A percentile compares a stretch with the other conserved stretches of the same genome.
phyloP scores from a whole-genome alignment of 2,113 vertebrate genomes.

The Cryptotis parvus region DNA sequence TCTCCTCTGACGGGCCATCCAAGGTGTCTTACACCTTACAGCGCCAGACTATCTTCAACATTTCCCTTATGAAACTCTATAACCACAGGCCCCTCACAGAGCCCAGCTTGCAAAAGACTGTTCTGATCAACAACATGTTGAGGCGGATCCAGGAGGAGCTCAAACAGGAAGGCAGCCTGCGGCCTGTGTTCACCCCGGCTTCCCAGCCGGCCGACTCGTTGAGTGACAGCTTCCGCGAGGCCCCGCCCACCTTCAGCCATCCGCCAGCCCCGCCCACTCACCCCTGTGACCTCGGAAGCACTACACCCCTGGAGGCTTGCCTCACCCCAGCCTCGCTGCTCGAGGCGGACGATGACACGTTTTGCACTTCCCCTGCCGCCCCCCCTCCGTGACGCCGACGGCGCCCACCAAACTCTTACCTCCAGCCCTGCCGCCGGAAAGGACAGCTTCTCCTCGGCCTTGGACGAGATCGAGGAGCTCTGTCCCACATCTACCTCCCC shows the following conservation, averaged over 20 bases:
- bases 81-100: slow-evolving; percentile 95
- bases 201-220: slow-evolving; percentile 91
- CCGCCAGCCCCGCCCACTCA: slow-evolving; percentile 82
- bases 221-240: slow-evolving; percentile 93
- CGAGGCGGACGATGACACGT: slow-evolving; percentile 94
- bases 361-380: slow-evolving; percentile 90
- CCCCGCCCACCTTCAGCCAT: slow-evolving; percentile 90
- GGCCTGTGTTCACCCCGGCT: slow-evolving; percentile 91
- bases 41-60: slow-evolving; percentile 99
- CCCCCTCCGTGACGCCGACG: slow-evolving; percentile 79
- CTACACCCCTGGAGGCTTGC: slow-evolving; percentile 92
- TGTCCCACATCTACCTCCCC: slow-evolving; percentile 94
- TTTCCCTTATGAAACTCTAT: slow-evolving; percentile 99
- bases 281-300: slow-evolving; percentile 84
- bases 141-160: slow-evolving; percentile 98
- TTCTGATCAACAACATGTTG: slow-evolving; percentile 99
- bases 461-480: slow-evolving; percentile 96
- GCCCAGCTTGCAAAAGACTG: slow-evolving; percentile 96
- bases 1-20: slow-evolving; percentile 93
- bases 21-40: slow-evolving; percentile 99
- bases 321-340: slow-evolving; percentile 97
- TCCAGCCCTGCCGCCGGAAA: slow-evolving; percentile 82
- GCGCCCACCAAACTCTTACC: slow-evolving; percentile 84
- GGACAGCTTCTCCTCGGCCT: slow-evolving; percentile 93
- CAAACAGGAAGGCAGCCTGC: slow-evolving; percentile 95